Evolutionary conservation across 2,797 vertebrate genomes (phyloP).

Genomic region (Margarornis squamiger): DNA sequence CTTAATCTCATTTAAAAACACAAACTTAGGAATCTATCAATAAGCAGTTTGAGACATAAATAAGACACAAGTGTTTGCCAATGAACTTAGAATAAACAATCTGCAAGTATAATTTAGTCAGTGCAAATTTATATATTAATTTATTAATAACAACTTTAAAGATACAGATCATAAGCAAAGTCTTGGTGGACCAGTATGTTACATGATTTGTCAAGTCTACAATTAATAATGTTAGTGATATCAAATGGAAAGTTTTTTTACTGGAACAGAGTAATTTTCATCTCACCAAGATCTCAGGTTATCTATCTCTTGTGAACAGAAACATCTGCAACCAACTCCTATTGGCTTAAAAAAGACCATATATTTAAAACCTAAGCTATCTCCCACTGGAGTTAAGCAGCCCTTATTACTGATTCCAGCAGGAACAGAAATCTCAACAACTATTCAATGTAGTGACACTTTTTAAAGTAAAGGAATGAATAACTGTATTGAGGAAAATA

Average conservation of each 20-base stretch:
- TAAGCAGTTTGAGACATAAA: neutral
- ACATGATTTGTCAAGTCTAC: neutral
- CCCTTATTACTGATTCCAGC: neutral
- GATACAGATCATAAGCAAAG: neutral
- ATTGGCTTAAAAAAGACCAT: neutral
- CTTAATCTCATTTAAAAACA: neutral
- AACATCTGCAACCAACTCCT: neutral
- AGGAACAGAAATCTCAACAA: neutral
- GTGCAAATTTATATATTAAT: neutral
- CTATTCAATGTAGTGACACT: neutral
- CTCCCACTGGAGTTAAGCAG: neutral
- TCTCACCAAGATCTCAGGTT: neutral
- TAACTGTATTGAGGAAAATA: neutral
- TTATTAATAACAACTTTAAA: neutral
- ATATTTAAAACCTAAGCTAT: neutral
- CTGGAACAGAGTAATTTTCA: neutral
- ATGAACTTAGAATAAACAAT: neutral
- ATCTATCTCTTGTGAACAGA: neutral
- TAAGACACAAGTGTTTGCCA: neutral
- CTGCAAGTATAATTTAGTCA: neutral
- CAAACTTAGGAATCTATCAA: neutral
- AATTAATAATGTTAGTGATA: neutral
- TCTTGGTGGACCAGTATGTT: neutral
- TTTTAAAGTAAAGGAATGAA: neutral
- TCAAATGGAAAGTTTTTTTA: neutral